Evolutionary conservation across 2,797 vertebrate species (phyloP).

Genomic region (Coendou prehensilis): DNA sequence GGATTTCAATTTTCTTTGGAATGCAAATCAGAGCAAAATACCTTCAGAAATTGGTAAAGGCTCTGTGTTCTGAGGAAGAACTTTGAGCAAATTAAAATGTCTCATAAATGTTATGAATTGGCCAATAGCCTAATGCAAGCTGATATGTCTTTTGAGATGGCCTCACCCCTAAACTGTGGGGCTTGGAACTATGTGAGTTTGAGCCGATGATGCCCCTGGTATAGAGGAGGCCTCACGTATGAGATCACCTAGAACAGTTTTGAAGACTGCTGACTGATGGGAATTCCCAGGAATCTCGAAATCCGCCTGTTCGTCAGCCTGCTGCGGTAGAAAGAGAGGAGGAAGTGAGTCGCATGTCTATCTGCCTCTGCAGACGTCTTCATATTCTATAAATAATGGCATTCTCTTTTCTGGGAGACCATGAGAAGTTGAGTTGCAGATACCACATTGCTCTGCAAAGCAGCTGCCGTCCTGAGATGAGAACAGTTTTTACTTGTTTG

Average conservation of each 20-base stretch:
- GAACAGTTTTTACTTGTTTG: neutral
- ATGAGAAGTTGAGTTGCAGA: neutral
- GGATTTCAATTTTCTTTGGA: conserved; percentile 53
- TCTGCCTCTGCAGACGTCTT: conserved; percentile 57
- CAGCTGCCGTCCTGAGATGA: neutral
- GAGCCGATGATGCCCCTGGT: fast-evolving
- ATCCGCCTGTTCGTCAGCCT: neutral
- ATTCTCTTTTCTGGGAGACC: neutral
- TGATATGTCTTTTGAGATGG: neutral
- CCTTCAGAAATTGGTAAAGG: conserved; percentile 33
- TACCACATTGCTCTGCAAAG: neutral
- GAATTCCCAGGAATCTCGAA: neutral
- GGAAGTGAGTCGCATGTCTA: conserved; percentile 33
- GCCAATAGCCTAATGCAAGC: neutral
- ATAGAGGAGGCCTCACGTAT: neutral
- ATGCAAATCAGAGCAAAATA: conserved; percentile 24
- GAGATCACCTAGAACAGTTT: neutral
- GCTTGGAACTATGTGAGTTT: neutral
- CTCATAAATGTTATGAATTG: neutral
- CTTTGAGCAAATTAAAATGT: conserved; percentile 20
- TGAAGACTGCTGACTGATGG: neutral
- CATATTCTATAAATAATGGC: conserved; percentile 37
- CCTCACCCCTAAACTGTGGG: neutral
- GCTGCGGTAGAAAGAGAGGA: neutral
- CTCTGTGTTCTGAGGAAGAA: conserved; percentile 51